Conservation (phyloP, 2,113 vertebrate species). For the Sminthopsis crassicaudata region DNA sequence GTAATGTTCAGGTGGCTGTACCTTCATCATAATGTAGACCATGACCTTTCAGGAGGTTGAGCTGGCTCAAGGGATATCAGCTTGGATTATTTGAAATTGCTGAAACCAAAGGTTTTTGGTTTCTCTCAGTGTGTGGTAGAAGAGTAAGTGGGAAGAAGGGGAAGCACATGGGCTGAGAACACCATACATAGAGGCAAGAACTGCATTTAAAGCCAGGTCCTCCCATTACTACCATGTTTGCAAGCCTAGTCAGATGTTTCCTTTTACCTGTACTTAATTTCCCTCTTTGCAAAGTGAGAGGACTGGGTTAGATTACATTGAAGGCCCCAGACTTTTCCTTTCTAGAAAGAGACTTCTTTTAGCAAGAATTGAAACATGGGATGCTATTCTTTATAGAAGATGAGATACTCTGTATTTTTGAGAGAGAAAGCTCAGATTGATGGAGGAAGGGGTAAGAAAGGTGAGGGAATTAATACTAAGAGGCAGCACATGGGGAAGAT, state of each 20-base stretch:
- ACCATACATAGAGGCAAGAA: too few relatives aligned
- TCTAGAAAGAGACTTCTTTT: neutral
- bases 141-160: too few relatives aligned
- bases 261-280: too few relatives aligned
- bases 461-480: neutral
- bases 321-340: neutral
- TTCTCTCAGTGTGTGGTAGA: too few relatives aligned
- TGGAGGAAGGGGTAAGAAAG: neutral
- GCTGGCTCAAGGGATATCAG: neutral
- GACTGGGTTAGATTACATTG: neutral
- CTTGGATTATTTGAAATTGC: neutral
- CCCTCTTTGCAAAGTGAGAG: neutral
- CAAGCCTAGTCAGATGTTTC: too few relatives aligned
- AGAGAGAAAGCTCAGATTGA: neutral
- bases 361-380: neutral
- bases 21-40: neutral
- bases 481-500: neutral
- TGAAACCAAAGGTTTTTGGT: too few relatives aligned
- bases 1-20: neutral
- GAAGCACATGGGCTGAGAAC: too few relatives aligned
- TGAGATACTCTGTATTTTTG: neutral
- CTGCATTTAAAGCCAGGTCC: too few relatives aligned
- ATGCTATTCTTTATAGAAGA: neutral
- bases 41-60: neutral
- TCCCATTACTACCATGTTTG: too few relatives aligned